These are phyloP conservation scores for Himalopsyche phryganea DNA, from an alignment of 1,140 invertebrate genomes.

Conservation along the genomic window DNA sequence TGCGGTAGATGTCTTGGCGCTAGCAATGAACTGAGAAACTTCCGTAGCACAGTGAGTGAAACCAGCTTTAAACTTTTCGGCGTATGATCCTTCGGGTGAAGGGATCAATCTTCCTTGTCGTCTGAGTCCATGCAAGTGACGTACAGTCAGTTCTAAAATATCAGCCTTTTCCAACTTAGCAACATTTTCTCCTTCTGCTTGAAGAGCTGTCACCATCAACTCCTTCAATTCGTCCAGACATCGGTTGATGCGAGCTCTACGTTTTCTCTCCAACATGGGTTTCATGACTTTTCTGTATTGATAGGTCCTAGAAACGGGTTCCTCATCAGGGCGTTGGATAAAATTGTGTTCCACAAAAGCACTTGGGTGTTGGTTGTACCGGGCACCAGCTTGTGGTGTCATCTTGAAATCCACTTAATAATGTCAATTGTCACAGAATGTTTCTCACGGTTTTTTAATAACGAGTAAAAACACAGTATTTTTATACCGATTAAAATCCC, in stretches of 20 bases:
- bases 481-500: constrained; percentile 2
- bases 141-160: constrained; percentile 91
- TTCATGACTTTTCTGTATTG: constrained; percentile 94
- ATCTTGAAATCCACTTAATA: constrained; percentile 15
- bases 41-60: constrained; percentile 90
- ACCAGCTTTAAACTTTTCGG: constrained; percentile 83
- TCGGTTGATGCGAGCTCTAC: constrained; percentile 89
- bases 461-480: not conserved
- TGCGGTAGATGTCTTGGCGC: constrained; percentile 46
- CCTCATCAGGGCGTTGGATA: constrained; percentile 13
- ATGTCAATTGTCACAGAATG: not conserved
- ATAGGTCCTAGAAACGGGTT: constrained; percentile 81
- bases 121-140: constrained; percentile 83
- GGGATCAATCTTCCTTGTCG: constrained; percentile 65
- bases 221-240: constrained; percentile 91
- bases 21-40: constrained; percentile 80
- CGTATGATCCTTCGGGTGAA: constrained; percentile 59
- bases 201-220: constrained; percentile 81
- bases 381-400: constrained; percentile 3
- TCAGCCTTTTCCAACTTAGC: constrained; percentile 95
- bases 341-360: constrained; percentile 12
- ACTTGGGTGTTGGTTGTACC: not conserved
- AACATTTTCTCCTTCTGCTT: constrained; percentile 82
- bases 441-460: not conserved
- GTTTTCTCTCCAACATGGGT: constrained; percentile 90